Conservation (phyloP, 1,140 invertebrate genomes). For the Drosophila pseudoananassae region DNA sequence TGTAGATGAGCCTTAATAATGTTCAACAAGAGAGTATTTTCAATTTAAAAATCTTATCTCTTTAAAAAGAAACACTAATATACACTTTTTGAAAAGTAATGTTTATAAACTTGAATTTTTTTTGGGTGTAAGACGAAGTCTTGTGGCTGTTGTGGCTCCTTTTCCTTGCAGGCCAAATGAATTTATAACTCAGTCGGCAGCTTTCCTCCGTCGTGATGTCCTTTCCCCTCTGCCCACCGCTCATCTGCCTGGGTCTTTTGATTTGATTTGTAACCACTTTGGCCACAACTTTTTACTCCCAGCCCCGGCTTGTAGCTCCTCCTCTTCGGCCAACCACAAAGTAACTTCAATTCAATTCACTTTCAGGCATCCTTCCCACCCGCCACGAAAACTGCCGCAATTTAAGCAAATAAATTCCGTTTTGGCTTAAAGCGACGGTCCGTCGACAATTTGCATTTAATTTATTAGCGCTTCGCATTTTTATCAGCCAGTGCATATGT, state of each 20-base stretch:
- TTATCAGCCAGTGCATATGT: conserved; percentile 44
- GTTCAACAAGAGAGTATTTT: too few relatives aligned
- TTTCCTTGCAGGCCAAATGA: conserved; percentile 53
- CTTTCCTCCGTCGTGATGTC: neutral
- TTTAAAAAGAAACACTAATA: neutral
- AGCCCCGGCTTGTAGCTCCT: neutral
- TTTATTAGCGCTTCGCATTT: conserved; percentile 39
- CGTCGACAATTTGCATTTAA: conserved; percentile 39
- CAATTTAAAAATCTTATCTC: too few relatives aligned
- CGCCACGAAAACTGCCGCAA: conserved; percentile 7
- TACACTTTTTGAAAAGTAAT: neutral
- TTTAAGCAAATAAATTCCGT: conserved; percentile 45
- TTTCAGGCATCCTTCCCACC: conserved; percentile 3
- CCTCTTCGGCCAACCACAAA: conserved; percentile 23
- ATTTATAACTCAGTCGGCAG: conserved; percentile 55
- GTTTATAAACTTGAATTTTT: neutral
- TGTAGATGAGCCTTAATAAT: too few relatives aligned
- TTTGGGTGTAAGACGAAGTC: conserved; percentile 13
- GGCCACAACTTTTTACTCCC: conserved; percentile 43
- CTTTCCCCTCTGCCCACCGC: conserved; percentile 9
- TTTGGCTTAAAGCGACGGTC: conserved; percentile 37
- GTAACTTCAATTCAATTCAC: conserved; percentile 48
- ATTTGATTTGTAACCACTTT: conserved; percentile 59
- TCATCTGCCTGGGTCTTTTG: conserved; percentile 49
- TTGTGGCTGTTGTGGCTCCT: conserved; percentile 25